Evolutionary conservation across 2,888 invertebrate genomes (phyloP).

Genomic region (Idaea dimidiata): DNA sequence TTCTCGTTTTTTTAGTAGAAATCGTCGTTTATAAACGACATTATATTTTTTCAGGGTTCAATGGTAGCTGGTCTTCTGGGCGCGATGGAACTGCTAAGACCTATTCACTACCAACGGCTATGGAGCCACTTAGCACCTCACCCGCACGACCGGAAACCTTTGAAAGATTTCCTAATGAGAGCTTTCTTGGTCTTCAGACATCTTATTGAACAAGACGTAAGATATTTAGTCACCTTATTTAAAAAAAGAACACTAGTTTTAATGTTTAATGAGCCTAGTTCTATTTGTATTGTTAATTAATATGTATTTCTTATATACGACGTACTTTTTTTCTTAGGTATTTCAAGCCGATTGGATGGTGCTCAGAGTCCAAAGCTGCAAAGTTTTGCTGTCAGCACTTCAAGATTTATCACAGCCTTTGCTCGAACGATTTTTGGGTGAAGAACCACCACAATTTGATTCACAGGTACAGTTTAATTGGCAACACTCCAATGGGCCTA

Average conservation of each 20-base stretch:
- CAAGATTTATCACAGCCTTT: slow-evolving; percentile 94
- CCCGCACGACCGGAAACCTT: slow-evolving; percentile 86
- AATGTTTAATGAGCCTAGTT: not conserved
- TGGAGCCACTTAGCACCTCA: slow-evolving; percentile 90
- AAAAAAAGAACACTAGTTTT: not conserved
- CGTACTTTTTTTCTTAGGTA: slow-evolving; percentile 60
- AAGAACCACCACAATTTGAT: slow-evolving; percentile 86
- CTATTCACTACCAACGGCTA: slow-evolving; percentile 91
- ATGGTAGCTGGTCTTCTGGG: slow-evolving; percentile 93
- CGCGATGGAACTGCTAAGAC: slow-evolving; percentile 91
- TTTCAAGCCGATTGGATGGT: slow-evolving; percentile 96
- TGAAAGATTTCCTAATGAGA: slow-evolving; percentile 92
- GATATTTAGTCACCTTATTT: slow-evolving; percentile 27
- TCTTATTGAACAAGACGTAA: slow-evolving; percentile 87
- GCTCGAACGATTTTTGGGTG: slow-evolving; percentile 89
- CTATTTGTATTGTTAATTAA: not conserved
- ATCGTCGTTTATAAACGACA: too few relatives aligned
- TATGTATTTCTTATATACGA: not conserved
- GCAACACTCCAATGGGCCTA: too few relatives aligned
- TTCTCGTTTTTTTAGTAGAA: too few relatives aligned
- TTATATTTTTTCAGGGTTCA: slow-evolving; percentile 81
- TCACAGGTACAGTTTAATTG: slow-evolving; percentile 82
- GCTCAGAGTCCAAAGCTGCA: slow-evolving; percentile 93
- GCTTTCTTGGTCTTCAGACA: slow-evolving; percentile 90
- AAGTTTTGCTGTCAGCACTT: slow-evolving; percentile 90